These are phyloP conservation scores for Thinocorus orbignyianus DNA, from an alignment of 2,113 vertebrate genomes.

Conservation along the genomic window DNA sequence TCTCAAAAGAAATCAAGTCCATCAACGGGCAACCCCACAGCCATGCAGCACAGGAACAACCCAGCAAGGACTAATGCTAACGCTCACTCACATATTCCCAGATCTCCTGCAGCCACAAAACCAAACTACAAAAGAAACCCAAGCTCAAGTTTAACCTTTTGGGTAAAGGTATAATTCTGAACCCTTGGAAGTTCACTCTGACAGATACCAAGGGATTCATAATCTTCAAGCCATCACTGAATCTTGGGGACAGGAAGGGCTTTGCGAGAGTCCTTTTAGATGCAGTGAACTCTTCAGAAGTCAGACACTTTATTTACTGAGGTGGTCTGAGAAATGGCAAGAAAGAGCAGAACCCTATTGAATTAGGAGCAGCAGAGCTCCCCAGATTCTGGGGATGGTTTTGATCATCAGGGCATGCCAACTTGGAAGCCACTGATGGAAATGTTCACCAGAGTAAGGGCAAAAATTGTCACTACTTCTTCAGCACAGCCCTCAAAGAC, in stretches of 20 bases:
- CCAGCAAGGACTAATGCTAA: not conserved
- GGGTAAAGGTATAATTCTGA: not conserved
- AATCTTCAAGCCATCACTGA: not conserved
- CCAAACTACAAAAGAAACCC: not conserved
- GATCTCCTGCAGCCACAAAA: not conserved
- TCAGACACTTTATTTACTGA: fast-evolving
- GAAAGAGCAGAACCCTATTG: not conserved
- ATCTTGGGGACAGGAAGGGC: not conserved
- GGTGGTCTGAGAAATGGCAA: not conserved
- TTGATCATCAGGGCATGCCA: not conserved
- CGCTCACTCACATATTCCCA: not conserved
- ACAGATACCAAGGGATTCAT: not conserved
- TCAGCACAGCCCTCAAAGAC: not conserved
- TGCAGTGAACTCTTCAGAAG: not conserved
- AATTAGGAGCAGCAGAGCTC: not conserved
- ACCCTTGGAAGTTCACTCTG: not conserved
- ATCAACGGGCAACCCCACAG: not conserved
- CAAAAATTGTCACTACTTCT: not conserved
- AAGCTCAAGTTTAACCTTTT: not conserved
- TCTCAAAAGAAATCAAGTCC: not conserved
- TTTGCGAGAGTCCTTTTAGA: not conserved
- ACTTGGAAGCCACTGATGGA: not conserved
- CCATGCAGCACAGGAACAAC: not conserved
- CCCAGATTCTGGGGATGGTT: too few species aligned
- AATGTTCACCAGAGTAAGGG: not conserved